Percentiles rank a stretch among this genome's conserved stretches.
These are phyloP conservation scores for Ectobius pallidus DNA, from an alignment of 2,888 invertebrate species.

Conservation along the genomic window DNA sequence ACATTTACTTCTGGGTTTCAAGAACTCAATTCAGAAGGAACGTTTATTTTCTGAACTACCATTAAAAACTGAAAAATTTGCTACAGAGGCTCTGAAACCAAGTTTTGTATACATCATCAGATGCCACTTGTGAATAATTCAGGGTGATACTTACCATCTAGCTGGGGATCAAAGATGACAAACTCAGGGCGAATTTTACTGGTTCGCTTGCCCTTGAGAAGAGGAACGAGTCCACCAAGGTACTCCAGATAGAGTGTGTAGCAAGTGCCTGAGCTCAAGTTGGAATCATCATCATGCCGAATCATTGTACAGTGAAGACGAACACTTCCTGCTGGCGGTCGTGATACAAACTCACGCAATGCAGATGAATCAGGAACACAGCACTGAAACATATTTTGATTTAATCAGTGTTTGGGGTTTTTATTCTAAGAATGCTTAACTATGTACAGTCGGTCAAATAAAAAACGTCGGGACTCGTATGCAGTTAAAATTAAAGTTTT, in stretches of 20 bases:
- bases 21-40: too few relatives aligned
- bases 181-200: constrained; percentile 98
- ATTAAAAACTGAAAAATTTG: too few relatives aligned
- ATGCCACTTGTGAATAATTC: too few relatives aligned
- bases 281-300: constrained; percentile 85
- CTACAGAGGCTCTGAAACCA: too few relatives aligned
- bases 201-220: constrained; percentile 92
- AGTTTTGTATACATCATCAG: too few relatives aligned
- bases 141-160: constrained; percentile 70
- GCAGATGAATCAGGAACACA: constrained; percentile 91
- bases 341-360: constrained; percentile 90
- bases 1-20: too few relatives aligned
- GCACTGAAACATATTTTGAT: constrained; percentile 72
- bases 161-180: constrained; percentile 93
- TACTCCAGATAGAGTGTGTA: constrained; percentile 94
- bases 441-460: too few relatives aligned
- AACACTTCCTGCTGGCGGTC: constrained; percentile 82
- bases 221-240: constrained; percentile 93
- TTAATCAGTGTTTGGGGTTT: too few relatives aligned
- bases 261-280: constrained; percentile 65
- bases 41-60: too few relatives aligned
- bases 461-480: too few relatives aligned
- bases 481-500: too few relatives aligned
- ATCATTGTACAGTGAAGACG: constrained; percentile 98
- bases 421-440: too few relatives aligned